These are phyloP conservation scores for Stegophylla sp. DNA, from an alignment of 2,888 invertebrate species.

Conservation along the genomic window DNA sequence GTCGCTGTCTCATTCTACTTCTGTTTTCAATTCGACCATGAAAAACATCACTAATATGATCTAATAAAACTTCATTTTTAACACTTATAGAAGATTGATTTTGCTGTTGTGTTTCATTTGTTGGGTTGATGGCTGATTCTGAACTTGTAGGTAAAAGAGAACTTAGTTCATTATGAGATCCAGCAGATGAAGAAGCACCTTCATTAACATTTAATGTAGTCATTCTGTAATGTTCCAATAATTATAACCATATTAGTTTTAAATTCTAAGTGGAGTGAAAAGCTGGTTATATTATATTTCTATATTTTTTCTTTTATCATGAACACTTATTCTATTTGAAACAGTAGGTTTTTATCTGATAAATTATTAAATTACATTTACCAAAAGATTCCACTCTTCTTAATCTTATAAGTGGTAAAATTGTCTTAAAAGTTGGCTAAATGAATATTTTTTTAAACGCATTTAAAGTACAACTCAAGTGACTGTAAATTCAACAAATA, in stretches of 20 bases:
- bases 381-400: no score
- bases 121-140: conserved; percentile 37
- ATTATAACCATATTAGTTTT: background rate
- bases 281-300: no score
- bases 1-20: conserved; percentile 27
- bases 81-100: conserved; percentile 15
- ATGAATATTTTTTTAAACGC: no score
- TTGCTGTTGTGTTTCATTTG: conserved; percentile 23
- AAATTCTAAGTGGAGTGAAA: no score
- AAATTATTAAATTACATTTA: no score
- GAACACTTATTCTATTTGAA: no score
- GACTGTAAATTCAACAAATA: no score
- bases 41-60: conserved; percentile 14
- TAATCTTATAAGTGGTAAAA: no score
- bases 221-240: conserved; percentile 32
- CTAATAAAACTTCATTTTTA: conserved; percentile 44
- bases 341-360: no score
- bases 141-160: conserved; percentile 68
- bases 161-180: conserved; percentile 73
- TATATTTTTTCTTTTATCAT: no score
- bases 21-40: conserved; percentile 1
- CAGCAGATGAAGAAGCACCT: conserved; percentile 66
- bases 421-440: no score
- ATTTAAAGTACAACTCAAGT: no score
- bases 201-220: conserved; percentile 56